Conservation (phyloP, 2,888 invertebrate genomes). For the Megamerina dolium region DNA sequence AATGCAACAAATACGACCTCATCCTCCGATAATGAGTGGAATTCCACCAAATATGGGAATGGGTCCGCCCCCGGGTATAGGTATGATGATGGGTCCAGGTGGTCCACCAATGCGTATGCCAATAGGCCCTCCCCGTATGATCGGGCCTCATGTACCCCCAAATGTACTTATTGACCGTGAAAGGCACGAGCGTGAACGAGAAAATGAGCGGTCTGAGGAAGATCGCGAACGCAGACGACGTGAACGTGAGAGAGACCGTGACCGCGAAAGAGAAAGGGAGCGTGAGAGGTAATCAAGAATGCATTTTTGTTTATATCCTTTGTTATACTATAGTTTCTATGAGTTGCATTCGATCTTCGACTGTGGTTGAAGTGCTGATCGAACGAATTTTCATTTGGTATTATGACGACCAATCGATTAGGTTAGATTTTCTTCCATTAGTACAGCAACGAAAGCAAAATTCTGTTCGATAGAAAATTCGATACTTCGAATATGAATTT, state of each 20-base stretch:
- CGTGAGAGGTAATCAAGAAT: constrained; percentile 47
- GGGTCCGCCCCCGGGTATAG: constrained; percentile 27
- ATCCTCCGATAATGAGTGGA: constrained; percentile 29
- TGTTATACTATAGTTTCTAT: too few relatives aligned
- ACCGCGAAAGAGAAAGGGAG: constrained; percentile 34
- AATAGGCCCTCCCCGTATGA: constrained; percentile 36
- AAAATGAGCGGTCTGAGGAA: constrained; percentile 40
- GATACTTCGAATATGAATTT: too few relatives aligned
- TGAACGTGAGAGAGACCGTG: constrained; percentile 31
- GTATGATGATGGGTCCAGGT: constrained; percentile 32
- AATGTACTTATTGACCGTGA: constrained; percentile 21
- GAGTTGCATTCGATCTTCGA: too few relatives aligned
- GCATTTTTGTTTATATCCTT: too few relatives aligned
- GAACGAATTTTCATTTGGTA: too few relatives aligned
- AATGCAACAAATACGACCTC: constrained; percentile 32
- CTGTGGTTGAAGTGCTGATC: too few relatives aligned
- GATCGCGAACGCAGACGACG: constrained; percentile 36
- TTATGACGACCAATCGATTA: too few relatives aligned
- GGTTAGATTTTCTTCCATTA: too few relatives aligned
- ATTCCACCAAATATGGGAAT: constrained; percentile 36
- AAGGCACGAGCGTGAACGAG: constrained; percentile 51
- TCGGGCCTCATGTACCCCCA: constrained; percentile 20
- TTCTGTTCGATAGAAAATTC: too few relatives aligned
- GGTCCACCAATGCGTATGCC: constrained; percentile 33
- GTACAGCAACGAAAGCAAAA: too few relatives aligned